Base-by-base conservation (phyloP, 2,113 vertebrate species). In the Rhinopomastus cyanomelas region DNA sequence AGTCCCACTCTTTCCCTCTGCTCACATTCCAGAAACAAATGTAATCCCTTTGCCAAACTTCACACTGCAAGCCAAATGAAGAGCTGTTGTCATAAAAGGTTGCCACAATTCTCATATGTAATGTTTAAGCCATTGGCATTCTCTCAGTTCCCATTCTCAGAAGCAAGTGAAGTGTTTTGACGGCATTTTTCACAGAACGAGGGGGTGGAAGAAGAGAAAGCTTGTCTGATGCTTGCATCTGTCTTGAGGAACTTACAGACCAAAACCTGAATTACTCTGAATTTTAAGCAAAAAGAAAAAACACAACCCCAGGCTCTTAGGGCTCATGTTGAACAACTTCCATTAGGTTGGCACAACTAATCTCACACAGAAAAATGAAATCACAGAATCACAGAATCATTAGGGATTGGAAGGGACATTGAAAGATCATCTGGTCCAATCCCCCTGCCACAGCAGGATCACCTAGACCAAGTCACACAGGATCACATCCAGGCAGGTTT, bases 81-180 rank as follows among this genome's bases (percentile, higher is more conserved):
- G 55, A 88, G 42, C 74, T 92, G 81, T 11, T 88, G 57, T 36
- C 81, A 81, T 61, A 79, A 87, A 87, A 96, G 74, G 22, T 87
- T 93, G 89, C 49, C 79, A 92, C 37, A 56, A 66, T 85, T 76
- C 76, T 90, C 42, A 20, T 51, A 68, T 30, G 36, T 10, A 57
- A 61, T 69, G 85, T 94, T 88, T 69, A 91, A 92, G 39, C 17
- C 26, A 16, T 1, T 84, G 66, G 77, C 74, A 81, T 84, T 79
- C 81, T 66, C 86, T 88, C 77, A 61, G 51, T 75, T 89, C 53
- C 61, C 44, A 34, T 61, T 89, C 83, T 85, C 67, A 73, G 53
- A 89, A 78, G 55, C 25, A 86, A 49, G 60, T 68, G 76, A 90
- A 93, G 81, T 90, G 85, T 92, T 94, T 91, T 85, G 76, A 85